Percentiles rank a stretch among this genome's conserved stretches.
Conservation (phyloP, 2,797 vertebrate species). For the Muraenolepis orangiensis region DNA sequence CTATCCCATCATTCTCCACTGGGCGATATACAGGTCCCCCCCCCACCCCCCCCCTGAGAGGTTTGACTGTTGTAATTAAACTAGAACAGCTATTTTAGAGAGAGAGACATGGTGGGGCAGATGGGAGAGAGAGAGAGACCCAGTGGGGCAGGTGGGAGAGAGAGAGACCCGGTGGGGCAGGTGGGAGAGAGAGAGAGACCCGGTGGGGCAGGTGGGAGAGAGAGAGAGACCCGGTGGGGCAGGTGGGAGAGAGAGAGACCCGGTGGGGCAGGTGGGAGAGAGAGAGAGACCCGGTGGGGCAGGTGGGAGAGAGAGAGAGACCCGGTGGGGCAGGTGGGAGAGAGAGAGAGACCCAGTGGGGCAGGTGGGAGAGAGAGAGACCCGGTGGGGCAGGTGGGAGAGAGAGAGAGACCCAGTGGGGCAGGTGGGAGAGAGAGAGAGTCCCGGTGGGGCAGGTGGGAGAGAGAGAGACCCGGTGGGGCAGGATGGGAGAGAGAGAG, state of each 20-base stretch:
- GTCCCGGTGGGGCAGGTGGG: too few species aligned
- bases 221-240: neutral
- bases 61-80: neutral
- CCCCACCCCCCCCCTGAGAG: neutral
- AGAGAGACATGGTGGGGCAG: neutral
- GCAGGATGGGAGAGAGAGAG: neutral
- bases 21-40: slow-evolving; percentile 15
- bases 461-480: neutral
- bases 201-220: too few species aligned
- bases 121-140: neutral
- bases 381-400: too few species aligned
- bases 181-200: neutral
- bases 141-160: neutral
- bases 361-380: neutral
- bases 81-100: neutral
- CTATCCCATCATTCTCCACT: slow-evolving; percentile 27
- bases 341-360: neutral
- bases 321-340: too few species aligned
- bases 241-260: neutral
- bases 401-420: neutral
- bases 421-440: neutral
- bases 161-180: neutral
- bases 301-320: neutral
- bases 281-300: neutral
- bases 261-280: too few species aligned